A percentile compares a stretch with the other conserved stretches of the same genome.
phyloP scores from a whole-genome alignment of 2,797 vertebrate genomes.

The Poeciliopsis paucimaculata region DNA sequence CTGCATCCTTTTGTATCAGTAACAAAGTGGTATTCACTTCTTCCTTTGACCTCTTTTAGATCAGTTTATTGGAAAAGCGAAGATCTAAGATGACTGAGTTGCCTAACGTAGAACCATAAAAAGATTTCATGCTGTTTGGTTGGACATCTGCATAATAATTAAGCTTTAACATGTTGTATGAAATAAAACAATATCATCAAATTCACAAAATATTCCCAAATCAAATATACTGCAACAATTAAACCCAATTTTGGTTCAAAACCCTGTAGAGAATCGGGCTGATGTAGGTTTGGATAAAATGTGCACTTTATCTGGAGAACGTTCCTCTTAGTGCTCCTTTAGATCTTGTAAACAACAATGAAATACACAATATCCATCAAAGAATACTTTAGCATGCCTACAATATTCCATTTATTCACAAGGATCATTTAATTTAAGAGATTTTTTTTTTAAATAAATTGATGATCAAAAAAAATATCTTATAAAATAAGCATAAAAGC shows the following conservation, averaged over 20 bases:
- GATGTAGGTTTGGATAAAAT: neutral
- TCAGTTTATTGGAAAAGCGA: neutral
- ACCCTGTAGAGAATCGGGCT: neutral
- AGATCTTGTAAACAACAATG: neutral
- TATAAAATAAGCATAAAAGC: neutral
- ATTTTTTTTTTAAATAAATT: neutral
- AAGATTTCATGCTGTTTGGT: neutral
- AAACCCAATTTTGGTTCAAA: neutral
- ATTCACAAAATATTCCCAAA: neutral
- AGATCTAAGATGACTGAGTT: neutral
- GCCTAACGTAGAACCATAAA: neutral
- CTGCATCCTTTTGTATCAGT: constrained; percentile 3
- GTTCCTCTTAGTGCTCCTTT: neutral
- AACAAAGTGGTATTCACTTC: neutral
- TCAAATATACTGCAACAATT: neutral
- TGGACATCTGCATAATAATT: neutral
- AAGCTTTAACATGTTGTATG: neutral
- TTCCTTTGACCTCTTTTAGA: neutral
- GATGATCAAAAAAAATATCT: neutral
- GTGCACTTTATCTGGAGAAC: neutral
- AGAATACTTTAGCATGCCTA: neutral
- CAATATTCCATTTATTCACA: neutral
- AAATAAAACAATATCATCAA: neutral
- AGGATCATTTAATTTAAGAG: neutral
- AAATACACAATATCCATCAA: neutral